Evolutionary conservation across 2,797 vertebrate species (phyloP), one percentile per base, ranked within the genome.

Genomic region (Phoxinus dragarum): DNA sequence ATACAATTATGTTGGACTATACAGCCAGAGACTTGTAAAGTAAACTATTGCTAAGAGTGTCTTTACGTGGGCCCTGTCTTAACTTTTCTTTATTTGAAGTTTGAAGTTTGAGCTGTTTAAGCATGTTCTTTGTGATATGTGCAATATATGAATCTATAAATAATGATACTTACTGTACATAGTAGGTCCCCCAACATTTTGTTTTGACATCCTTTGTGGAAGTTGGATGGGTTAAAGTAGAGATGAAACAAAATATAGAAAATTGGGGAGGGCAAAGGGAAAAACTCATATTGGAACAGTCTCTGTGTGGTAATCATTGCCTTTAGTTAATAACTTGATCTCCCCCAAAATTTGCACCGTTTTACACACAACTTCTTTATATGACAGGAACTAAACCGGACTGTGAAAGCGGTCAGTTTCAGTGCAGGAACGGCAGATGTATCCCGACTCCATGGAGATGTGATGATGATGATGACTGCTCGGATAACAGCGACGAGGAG

Each of bases 381-480:
- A 67, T 75, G 31, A 72, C 66, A 96, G 95, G 94, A 92, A 94
- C 94, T 91, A 92, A 91, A 88, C 95, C 95, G 78, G 95, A 96
- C 92, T 99, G 98, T 90, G 97, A 97, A 90, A 93, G 95, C 27
- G 93, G 97, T 68, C 98, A 99, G 93, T 99, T 99, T 93, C 96
- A 96, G 92, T 99, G 98, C 95, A 95, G 93, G 88, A 99, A 98
- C 85, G 95, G 95, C 89, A 96, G 97, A 80, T 99, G 98, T 94
- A 97, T 99, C 93, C 97, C 98, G 23, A 96, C 94, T 54, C 92
- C 98, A 90, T 99, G 98, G 98, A 96, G 96, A 88, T 99, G 98
- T 81, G 98, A 99, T 84, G 98, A 98, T 81, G 98, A 99, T 76
- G 96, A 99, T 59, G 98, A 99, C 84, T 99, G 98, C 92, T 94